Percentiles rank a stretch among this genome's conserved stretches.
Evolutionary conservation across 2,113 vertebrate genomes (phyloP).

Genomic region (Siniperca knerii): DNA sequence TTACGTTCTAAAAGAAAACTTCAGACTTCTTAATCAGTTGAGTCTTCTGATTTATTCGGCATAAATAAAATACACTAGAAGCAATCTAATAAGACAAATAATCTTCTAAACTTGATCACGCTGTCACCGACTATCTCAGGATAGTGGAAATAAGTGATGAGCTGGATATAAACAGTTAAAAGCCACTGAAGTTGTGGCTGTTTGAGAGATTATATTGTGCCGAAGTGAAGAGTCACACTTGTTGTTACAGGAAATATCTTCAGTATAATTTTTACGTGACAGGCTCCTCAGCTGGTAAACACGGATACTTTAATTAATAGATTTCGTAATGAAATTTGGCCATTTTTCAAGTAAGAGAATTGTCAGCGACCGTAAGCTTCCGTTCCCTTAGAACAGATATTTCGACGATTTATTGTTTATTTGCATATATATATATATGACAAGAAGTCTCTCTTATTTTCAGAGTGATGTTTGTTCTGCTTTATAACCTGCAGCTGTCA

Average conservation of each 20-base stretch:
- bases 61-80: too few species aligned
- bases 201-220: neutral
- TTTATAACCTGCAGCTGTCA: neutral
- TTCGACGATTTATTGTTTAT: too few species aligned
- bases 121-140: too few species aligned
- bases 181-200: rapidly evolving
- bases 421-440: too few species aligned
- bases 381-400: too few species aligned
- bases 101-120: neutral
- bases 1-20: rapidly evolving
- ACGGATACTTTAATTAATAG: neutral
- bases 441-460: too few species aligned
- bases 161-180: neutral
- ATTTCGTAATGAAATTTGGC: neutral
- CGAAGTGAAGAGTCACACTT: neutral
- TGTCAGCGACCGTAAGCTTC: too few species aligned
- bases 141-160: neutral
- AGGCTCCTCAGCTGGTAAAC: too few species aligned
- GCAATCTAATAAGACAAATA: rapidly evolving
- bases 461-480: too few species aligned
- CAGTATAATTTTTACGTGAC: neutral
- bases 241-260: neutral
- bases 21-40: too few species aligned
- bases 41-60: neutral
- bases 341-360: neutral